Evolutionary conservation across 2,113 vertebrate genomes (phyloP).

Genomic region (Pontoporia blainvillei): DNA sequence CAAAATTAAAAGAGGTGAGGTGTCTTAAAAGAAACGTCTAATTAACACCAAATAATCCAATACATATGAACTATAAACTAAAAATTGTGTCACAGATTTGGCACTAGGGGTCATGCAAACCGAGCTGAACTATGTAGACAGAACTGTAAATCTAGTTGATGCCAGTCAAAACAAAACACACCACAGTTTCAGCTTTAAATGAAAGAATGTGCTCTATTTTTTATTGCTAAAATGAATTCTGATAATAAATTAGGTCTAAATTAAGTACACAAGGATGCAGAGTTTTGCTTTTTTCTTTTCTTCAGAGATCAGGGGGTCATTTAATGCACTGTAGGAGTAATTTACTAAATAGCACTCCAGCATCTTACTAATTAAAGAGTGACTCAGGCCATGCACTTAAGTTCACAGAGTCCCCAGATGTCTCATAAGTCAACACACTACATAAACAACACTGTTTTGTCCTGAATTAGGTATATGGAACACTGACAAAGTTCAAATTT

Average conservation of each 20-base stretch:
- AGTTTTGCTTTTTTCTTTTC: background rate
- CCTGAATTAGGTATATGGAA: background rate
- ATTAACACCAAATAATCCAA: background rate
- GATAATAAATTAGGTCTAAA: conserved; percentile 44
- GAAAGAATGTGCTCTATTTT: conserved; percentile 26
- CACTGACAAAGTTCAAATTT: background rate
- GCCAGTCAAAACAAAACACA: background rate
- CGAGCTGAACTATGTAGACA: background rate
- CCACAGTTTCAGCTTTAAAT: conserved; percentile 25
- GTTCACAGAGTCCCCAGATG: background rate
- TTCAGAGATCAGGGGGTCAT: background rate
- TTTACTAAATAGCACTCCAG: conserved; percentile 5
- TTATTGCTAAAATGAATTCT: conserved; percentile 11
- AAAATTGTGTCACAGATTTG: background rate
- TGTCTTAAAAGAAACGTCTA: background rate
- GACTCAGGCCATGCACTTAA: conserved; percentile 17
- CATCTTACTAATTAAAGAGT: conserved; percentile 49
- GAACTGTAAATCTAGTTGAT: background rate
- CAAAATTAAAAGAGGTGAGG: background rate
- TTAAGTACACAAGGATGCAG: background rate
- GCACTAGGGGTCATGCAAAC: background rate
- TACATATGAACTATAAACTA: background rate
- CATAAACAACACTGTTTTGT: background rate
- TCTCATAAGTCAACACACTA: conserved; percentile 13
- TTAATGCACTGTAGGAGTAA: conserved; percentile 34